These are phyloP conservation scores for Caenorhabditis japonica DNA, from an alignment of 2,888 invertebrate genomes.

Conservation along the genomic window DNA sequence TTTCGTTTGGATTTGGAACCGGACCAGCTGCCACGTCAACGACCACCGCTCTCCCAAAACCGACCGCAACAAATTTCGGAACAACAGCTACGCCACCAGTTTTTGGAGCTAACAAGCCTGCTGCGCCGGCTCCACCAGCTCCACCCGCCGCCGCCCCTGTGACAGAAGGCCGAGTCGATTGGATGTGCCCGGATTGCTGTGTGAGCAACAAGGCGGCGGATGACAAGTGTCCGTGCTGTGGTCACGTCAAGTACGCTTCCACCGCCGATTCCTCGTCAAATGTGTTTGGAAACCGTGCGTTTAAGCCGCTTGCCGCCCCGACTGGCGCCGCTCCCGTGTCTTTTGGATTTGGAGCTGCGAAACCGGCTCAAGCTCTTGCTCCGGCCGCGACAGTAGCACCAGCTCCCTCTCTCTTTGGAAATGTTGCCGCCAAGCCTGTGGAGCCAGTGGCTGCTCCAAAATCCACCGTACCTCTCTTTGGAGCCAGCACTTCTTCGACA, in stretches of 20 bases:
- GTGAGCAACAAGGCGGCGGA: slow-evolving; percentile 43
- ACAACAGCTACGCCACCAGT: not conserved
- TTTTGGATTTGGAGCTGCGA: slow-evolving; percentile 27
- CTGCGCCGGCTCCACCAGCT: not conserved
- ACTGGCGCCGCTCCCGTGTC: not conserved
- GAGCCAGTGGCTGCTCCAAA: not conserved
- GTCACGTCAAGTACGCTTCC: slow-evolving; percentile 27
- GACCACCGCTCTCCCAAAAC: not conserved
- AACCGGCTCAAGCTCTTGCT: not conserved
- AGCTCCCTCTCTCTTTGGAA: not conserved
- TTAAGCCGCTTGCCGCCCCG: slow-evolving; percentile 23
- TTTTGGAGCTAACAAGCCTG: not conserved
- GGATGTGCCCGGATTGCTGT: slow-evolving; percentile 49
- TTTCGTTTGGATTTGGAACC: slow-evolving; percentile 30
- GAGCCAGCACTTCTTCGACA: not conserved
- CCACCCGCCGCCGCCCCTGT: not conserved
- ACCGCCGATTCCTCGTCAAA: slow-evolving; percentile 13
- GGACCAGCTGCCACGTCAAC: not conserved
- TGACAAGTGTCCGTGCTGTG: slow-evolving; percentile 45
- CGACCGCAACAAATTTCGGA: not conserved
- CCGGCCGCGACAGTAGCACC: slow-evolving; percentile 11
- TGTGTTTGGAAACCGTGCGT: slow-evolving; percentile 47
- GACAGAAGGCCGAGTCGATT: slow-evolving; percentile 32
- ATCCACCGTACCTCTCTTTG: slow-evolving; percentile 4
- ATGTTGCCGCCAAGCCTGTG: not conserved